phyloP scores from a whole-genome alignment of 1,140 invertebrate species.

The Drosophila pallidifrons region DNA sequence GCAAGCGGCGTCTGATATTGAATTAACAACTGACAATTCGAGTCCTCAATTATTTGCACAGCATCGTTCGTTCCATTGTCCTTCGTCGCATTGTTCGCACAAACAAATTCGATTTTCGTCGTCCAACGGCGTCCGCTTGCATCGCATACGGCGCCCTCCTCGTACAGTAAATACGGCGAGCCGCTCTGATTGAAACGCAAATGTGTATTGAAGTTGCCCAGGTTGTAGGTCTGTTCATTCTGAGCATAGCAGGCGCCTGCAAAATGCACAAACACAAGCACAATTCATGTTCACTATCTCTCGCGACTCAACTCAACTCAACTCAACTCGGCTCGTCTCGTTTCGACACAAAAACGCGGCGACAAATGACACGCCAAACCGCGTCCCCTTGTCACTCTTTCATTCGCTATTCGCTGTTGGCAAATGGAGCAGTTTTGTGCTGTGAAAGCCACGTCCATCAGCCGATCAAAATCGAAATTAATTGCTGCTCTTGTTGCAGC shows the following conservation, averaged over 20 bases:
- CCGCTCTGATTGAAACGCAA: constrained; percentile 85
- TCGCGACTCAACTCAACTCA: too few relatives aligned
- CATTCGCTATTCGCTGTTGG: neutral
- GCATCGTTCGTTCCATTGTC: constrained; percentile 59
- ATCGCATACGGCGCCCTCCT: constrained; percentile 84
- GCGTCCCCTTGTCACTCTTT: neutral
- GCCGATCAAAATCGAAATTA: constrained; percentile 69
- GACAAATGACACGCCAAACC: constrained; percentile 7
- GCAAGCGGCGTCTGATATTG: constrained; percentile 85
- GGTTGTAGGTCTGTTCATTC: constrained; percentile 71
- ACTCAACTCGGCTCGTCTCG: neutral
- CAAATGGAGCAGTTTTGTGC: constrained; percentile 34
- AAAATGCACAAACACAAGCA: constrained; percentile 47
- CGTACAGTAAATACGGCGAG: constrained; percentile 86
- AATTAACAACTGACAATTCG: constrained; percentile 85
- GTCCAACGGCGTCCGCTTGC: constrained; percentile 71
- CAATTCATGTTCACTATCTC: neutral
- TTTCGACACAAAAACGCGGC: constrained; percentile 25
- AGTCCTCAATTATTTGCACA: constrained; percentile 85
- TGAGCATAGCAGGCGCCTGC: constrained; percentile 73
- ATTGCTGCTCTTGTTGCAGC: constrained; percentile 58
- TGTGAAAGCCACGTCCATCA: constrained; percentile 39
- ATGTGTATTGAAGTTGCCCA: constrained; percentile 85
- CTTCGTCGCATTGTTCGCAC: constrained; percentile 80
- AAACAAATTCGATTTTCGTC: constrained; percentile 86